Conservation (phyloP, 1,140 invertebrate species). For the Harpegnathos saltator region DNA sequence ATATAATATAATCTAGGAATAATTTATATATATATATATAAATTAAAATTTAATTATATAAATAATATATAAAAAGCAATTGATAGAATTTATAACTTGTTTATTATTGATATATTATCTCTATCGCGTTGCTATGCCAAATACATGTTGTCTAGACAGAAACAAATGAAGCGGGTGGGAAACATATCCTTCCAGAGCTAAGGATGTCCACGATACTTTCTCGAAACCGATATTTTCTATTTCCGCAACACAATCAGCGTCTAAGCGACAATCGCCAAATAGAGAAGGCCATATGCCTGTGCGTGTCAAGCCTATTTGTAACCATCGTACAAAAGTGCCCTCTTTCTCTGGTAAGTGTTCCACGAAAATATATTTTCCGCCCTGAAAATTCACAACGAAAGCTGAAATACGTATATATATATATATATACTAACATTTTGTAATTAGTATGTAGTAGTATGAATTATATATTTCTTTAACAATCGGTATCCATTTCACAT, state of each 20-base stretch:
- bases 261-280: conserved; percentile 79
- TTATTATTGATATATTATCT: not conserved
- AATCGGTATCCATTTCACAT: no score
- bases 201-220: conserved; percentile 70
- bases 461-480: no score
- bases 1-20: no score
- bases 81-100: no score
- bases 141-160: conserved; percentile 78
- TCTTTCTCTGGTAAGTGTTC: conserved; percentile 79
- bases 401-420: not conserved
- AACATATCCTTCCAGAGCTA: conserved; percentile 77
- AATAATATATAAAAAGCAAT: no score
- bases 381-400: conserved; percentile 66
- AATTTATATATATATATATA: no score
- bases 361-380: conserved; percentile 80
- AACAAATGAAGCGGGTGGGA: conserved; percentile 76
- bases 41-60: no score
- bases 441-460: not conserved
- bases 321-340: conserved; percentile 71
- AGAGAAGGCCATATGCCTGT: conserved; percentile 80
- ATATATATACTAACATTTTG: not conserved
- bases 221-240: conserved; percentile 78
- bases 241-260: conserved; percentile 72
- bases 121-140: conserved; percentile 79
- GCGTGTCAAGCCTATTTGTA: conserved; percentile 78